Base-by-base conservation (phyloP, 2,888 invertebrate genomes). In the Perithous albicinctus region DNA sequence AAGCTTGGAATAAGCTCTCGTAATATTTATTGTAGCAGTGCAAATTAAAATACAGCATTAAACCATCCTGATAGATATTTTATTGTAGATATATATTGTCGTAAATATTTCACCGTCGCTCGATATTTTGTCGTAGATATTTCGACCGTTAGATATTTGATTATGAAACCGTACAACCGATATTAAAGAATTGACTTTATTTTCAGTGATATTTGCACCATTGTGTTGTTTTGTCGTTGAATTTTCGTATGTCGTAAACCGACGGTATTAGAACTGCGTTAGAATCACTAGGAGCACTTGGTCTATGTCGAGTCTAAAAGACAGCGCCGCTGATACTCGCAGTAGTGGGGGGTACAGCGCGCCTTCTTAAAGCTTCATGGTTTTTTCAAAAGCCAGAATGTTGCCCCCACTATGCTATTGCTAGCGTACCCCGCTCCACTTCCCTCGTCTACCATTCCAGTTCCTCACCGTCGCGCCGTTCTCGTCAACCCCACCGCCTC, bases 311-410 rank as follows among this genome's bases (percentile, higher is more conserved):
- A 86, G 86, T 88, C 91, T 92, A 92, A 91, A 87, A 88, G 91
- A 88, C 85, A 86, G 89, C 87, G 90, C 86, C 87, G 87, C 85
- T 91, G 74, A 75, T 82, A 82, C 82, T 82, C 92, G 92, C 89
- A 88, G 88, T 91, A 89, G 92, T 88, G 91, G 92, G 92, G 92
- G 91, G 89, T 87, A 75, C 85, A 78, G 91, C 90, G 87, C 87
- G 90, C 89, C 91, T 91, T 91, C 92, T 92, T 92, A 92, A 92
- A 92, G 92, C 91, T 91, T 92, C 88, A 89, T 89, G 90, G 89
- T 92, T 92, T 92, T 89, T 92, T 92, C 91, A 90, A 90, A 92
- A 91, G 86, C 87, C 81, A 86, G 86, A 87, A 86, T 87, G 87
- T 80, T 85, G 78, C 86, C 90, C 91, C 91, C 90, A 88, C 89